phyloP scores from a whole-genome alignment of 2,797 vertebrate genomes.

The Cryptoprocta ferox region DNA sequence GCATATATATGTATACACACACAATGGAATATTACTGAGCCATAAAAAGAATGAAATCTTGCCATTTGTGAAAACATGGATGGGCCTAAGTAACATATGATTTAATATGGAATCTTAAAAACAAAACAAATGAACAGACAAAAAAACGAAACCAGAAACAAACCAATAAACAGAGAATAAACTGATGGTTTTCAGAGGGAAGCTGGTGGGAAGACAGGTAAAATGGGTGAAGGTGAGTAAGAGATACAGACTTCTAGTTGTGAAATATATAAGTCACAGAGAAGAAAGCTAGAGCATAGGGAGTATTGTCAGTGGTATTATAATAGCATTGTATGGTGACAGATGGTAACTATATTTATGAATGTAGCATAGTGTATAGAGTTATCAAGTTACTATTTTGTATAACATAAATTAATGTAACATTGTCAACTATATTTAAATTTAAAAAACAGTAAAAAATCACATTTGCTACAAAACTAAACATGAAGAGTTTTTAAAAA shows the following conservation, averaged over 20 bases:
- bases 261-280: background rate
- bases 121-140: too few species aligned
- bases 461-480: background rate
- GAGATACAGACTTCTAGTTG: background rate
- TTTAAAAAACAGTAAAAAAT: background rate
- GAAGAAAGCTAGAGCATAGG: background rate
- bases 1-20: too few species aligned
- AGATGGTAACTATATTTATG: too few species aligned
- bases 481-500: background rate
- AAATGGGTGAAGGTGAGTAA: background rate
- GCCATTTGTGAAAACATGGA: too few species aligned
- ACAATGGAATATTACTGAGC: too few species aligned
- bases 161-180: too few species aligned
- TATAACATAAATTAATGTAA: background rate
- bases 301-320: background rate
- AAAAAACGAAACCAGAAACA: too few species aligned
- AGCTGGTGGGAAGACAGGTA: background rate
- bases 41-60: too few species aligned
- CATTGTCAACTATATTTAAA: background rate
- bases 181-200: background rate
- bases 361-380: background rate
- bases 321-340: background rate
- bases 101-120: too few species aligned
- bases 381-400: background rate
- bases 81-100: too few species aligned